Base-by-base conservation (phyloP, 1,140 invertebrate genomes). In the Brachionus koreanus region DNA sequence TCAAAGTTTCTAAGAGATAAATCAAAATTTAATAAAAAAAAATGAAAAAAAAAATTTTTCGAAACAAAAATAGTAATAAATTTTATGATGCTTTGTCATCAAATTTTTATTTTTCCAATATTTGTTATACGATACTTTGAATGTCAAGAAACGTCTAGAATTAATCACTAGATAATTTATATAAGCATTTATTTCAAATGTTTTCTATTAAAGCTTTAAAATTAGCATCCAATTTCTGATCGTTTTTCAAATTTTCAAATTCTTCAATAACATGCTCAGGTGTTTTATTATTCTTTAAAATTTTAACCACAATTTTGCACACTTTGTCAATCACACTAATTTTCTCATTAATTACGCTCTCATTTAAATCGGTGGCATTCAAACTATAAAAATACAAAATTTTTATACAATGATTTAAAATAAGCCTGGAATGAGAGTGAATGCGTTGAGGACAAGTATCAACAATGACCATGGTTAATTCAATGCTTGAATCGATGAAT, bases 371-470 rank as follows among this genome's bases (percentile, higher is more conserved):
- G 39, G 29, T 52, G 3, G 12, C 23, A 57, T 19, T 29, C 42
- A 79, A 65, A 29, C 76, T 23, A 79, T 39, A 79, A 61, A 37
- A 79, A 79, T 79, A 79, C 23, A 79, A 25, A 42, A 65, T 23
- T 79, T 79, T 79, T 33, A 79, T 79, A 42, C 33, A 57, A 79
- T 61, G n/a, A 33, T 29, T 63, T 9, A 79, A 16, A 23, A 79
- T 33, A 9, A 25, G 76, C 35, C 19, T 57, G 5, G 76, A 37
- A 65, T 79, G 76, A 16, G 5, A 33, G 57, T 79, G 49, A 9
- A 79, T 33, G 37, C 61, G 19, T 19, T 19, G 2, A 12, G 49
- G 37, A 29, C 76, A 79, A 19, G 46, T 57, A 23, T 63, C 10
- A 9, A 79, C 35, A 25, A 61, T 29, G 16, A 23, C 16, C 37